Base-by-base conservation (phyloP, 2,113 vertebrate species). In the Triplophysa siluroides region DNA sequence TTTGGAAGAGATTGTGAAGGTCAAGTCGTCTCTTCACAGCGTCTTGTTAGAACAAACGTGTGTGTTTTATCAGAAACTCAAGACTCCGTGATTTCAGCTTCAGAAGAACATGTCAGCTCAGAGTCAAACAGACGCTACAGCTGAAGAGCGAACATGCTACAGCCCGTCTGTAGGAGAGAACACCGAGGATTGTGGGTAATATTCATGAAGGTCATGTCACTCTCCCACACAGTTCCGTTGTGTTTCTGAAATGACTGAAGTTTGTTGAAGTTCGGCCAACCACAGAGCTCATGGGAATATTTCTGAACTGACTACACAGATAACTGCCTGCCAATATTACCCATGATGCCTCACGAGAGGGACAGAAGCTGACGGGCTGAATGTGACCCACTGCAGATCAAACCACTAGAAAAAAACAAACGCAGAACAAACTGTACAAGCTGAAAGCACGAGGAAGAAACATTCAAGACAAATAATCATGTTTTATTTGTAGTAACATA, bases 141-240 rank as follows among this genome's bases (percentile, higher is more conserved):
- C 2, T n/a, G 54, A 56, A n/a, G 18, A 7, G 19, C 9, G n/a
- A 68, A 14, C n/a, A 16, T 13, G 41, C 65, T 16, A 19, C 43
- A 45, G 43, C 12, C 66, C 6, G 21, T 18, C 11, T 23, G 67
- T 21, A 23, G 38, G 12, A 12, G 43, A 45, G 10, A 6, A 38
- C 50, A 8, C 54, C 2, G 54, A 58, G 52, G 29, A 60, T 9
- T 73, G 54, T 73, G 54, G 70, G 54, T 41, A 47, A 60, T 58
- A 58, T 60, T 60, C 29, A 23, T 73, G 70, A 13, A 72, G 26
- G 70, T 41, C 60, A 21, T 41, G 2, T 73, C 70, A 41, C 52
- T 60, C 3, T 1, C 70, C 52, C 52, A 60, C 70, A 73, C 52
- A 41, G 70, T 12, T 60, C 54, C 41, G 70, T 16, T 10, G 13